A percentile compares a stretch with the other conserved stretches of the same genome.
Conservation (phyloP, 2,888 invertebrate genomes). For the Lasius fuliginosus region DNA sequence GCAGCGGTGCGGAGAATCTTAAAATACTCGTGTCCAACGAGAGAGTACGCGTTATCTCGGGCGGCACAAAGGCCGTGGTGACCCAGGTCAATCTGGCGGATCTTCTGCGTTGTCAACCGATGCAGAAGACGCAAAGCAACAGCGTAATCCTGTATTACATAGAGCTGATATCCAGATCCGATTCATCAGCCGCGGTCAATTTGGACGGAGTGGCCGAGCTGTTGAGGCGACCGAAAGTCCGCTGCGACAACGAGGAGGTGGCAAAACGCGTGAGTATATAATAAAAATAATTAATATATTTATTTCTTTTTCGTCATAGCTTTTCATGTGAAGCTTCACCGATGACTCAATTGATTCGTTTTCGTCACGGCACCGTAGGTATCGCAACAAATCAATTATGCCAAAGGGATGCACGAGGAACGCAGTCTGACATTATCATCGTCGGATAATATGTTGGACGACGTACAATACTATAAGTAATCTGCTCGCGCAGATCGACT, state of each 20-base stretch:
- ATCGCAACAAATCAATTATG: slow-evolving; percentile 95
- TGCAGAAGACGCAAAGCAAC: slow-evolving; percentile 86
- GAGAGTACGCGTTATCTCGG: slow-evolving; percentile 89
- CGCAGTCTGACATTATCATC: slow-evolving; percentile 90
- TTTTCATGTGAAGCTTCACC: not conserved
- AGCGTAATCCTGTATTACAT: slow-evolving; percentile 89
- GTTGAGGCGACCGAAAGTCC: slow-evolving; percentile 91
- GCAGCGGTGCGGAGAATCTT: slow-evolving; percentile 92
- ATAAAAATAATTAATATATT: not conserved
- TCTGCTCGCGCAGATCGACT: not conserved
- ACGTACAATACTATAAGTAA: slow-evolving; percentile 84
- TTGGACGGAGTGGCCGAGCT: slow-evolving; percentile 87
- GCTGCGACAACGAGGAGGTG: slow-evolving; percentile 91
- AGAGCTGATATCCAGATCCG: slow-evolving; percentile 88
- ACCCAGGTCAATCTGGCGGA: slow-evolving; percentile 86
- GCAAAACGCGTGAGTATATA: slow-evolving; percentile 88
- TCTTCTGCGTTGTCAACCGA: slow-evolving; percentile 89
- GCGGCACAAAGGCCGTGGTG: slow-evolving; percentile 85
- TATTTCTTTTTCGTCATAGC: not conserved
- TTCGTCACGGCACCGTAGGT: slow-evolving; percentile 85
- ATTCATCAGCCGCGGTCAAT: slow-evolving; percentile 83
- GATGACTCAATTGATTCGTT: not conserved
- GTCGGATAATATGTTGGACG: slow-evolving; percentile 85
- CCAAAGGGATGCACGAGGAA: slow-evolving; percentile 95
- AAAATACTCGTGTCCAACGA: slow-evolving; percentile 93